These are phyloP conservation scores for Periphyllus acericola DNA, from an alignment of 2,888 invertebrate genomes.

Conservation along the genomic window DNA sequence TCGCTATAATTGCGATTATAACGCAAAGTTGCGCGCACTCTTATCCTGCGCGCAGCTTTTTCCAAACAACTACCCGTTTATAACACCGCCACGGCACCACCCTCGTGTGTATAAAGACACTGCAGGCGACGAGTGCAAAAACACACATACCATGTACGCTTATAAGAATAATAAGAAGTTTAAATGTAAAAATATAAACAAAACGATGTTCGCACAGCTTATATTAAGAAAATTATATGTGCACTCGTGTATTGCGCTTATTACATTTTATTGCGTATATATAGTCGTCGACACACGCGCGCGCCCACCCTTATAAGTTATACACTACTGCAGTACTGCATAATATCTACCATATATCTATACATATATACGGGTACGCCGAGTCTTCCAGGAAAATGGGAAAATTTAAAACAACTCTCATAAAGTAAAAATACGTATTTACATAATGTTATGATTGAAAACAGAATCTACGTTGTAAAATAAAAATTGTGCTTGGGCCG, in stretches of 20 bases:
- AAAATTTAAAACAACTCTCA: too few species aligned
- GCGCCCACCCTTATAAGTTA: background rate
- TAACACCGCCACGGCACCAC: background rate
- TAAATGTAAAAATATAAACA: background rate
- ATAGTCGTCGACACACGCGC: background rate
- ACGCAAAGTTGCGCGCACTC: conserved; percentile 1
- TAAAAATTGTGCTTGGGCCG: too few species aligned
- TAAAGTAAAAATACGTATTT: too few species aligned
- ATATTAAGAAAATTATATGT: conserved; percentile 19
- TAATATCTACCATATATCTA: too few species aligned
- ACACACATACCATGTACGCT: background rate
- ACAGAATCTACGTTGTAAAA: too few species aligned
- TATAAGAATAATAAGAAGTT: background rate
- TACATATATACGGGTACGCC: too few species aligned
- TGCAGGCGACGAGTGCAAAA: background rate
- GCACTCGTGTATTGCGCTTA: conserved; percentile 37
- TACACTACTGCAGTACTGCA: background rate
- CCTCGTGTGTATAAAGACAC: background rate
- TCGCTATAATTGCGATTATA: conserved; percentile 56
- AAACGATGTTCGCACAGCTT: background rate
- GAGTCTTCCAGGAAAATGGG: too few species aligned
- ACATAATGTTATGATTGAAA: too few species aligned
- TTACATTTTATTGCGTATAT: conserved; percentile 35
- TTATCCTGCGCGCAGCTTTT: background rate
- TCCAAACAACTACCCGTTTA: background rate